Evolutionary conservation across 2,113 vertebrate species (phyloP).

Genomic region (Carassius auratus): DNA sequence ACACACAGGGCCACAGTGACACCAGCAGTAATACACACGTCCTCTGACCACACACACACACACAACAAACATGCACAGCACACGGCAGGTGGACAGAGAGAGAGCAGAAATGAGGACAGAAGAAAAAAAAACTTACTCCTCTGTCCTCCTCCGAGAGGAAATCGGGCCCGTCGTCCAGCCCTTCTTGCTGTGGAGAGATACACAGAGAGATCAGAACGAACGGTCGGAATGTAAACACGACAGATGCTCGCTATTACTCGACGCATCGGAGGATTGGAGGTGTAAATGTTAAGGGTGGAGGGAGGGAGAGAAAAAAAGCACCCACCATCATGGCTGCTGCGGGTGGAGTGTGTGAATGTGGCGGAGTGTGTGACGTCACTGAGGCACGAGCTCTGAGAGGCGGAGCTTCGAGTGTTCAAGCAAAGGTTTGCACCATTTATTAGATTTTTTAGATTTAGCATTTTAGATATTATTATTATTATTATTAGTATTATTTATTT

Average conservation of each 20-base stretch:
- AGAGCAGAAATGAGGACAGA: background rate
- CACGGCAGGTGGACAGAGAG: background rate
- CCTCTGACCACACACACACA: background rate
- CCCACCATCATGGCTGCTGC: conserved; percentile 94
- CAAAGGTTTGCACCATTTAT: background rate
- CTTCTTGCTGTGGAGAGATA: conserved; percentile 84
- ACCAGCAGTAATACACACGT: conserved; percentile 13
- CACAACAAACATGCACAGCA: background rate
- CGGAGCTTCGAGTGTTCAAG: conserved; percentile 29
- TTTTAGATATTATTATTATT: background rate
- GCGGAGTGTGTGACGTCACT: conserved; percentile 65
- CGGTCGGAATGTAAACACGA: background rate
- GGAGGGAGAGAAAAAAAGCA: conserved; percentile 59
- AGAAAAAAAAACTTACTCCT: conserved; percentile 84
- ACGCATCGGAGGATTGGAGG: background rate
- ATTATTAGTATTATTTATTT: too few relatives aligned
- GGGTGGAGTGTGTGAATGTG: conserved; percentile 66
- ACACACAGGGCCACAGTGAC: conserved; percentile 29
- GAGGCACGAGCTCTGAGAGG: conserved; percentile 43
- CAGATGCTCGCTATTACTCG: background rate
- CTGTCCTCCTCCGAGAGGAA: conserved; percentile 97
- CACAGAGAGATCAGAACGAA: conserved; percentile 47
- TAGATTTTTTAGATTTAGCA: too few relatives aligned
- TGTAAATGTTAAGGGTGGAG: conserved; percentile 37
- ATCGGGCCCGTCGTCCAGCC: conserved; percentile 98